These are phyloP conservation scores for Tetropium fuscum DNA, from an alignment of 2,888 invertebrate species.

Conservation along the genomic window DNA sequence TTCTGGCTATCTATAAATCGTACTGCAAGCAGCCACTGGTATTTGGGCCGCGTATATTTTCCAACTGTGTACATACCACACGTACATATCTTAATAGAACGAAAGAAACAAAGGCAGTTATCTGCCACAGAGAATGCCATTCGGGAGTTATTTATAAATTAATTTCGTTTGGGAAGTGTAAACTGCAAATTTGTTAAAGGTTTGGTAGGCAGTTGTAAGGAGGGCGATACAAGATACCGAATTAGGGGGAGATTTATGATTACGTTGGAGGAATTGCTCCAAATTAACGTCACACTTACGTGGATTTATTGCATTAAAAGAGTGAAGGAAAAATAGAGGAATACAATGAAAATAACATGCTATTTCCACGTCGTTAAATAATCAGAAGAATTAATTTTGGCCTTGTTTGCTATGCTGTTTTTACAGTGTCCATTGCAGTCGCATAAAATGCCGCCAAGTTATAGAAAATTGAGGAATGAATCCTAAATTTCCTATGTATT, in stretches of 20 bases:
- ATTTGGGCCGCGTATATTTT: too few species aligned
- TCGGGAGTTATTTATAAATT: slow-evolving; percentile 8
- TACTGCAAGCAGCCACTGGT: too few species aligned
- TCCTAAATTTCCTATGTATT: too few species aligned
- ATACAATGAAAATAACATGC: slow-evolving; percentile 29
- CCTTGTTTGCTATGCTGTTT: not conserved
- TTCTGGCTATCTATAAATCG: too few species aligned
- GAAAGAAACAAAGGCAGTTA: not conserved
- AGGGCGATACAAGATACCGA: slow-evolving; percentile 28
- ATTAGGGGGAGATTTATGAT: slow-evolving; percentile 29
- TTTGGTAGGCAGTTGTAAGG: slow-evolving; percentile 5
- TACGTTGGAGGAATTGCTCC: slow-evolving; percentile 28
- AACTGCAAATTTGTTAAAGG: slow-evolving; percentile 11
- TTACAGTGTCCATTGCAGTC: not conserved
- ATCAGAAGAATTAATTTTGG: slow-evolving; percentile 24
- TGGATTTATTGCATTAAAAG: slow-evolving; percentile 29
- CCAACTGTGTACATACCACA: too few species aligned
- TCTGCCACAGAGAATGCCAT: not conserved
- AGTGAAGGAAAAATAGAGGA: slow-evolving; percentile 25
- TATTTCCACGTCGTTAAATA: slow-evolving; percentile 29
- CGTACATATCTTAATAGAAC: not conserved
- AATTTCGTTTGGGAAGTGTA: not conserved
- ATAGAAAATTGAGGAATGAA: too few species aligned
- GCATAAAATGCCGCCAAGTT: too few species aligned
- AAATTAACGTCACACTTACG: slow-evolving; percentile 36